Percentiles rank a stretch among this genome's conserved stretches.
These are phyloP conservation scores for Anagrus nilaparvatae DNA, from an alignment of 1,140 invertebrate genomes.

Conservation along the genomic window DNA sequence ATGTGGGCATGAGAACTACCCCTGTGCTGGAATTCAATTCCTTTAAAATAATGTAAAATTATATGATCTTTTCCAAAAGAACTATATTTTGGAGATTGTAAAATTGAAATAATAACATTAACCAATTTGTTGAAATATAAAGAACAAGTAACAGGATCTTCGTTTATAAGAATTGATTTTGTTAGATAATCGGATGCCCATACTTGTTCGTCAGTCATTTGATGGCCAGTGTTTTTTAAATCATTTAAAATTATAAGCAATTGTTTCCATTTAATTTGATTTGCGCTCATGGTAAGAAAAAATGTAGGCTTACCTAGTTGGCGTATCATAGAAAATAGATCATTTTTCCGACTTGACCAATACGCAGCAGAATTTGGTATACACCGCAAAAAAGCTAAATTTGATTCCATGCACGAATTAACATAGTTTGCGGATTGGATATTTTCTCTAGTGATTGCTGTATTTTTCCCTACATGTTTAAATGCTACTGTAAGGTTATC, in stretches of 20 bases:
- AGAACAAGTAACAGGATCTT: constrained; percentile 38
- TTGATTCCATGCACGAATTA: constrained; percentile 17
- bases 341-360: constrained; percentile 28
- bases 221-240: constrained; percentile 23
- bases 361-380: constrained; percentile 20
- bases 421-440: too few species aligned
- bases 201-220: constrained; percentile 20
- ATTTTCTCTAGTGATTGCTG: constrained; percentile 16
- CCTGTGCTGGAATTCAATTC: constrained; percentile 32
- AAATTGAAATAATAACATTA: constrained; percentile 18
- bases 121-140: constrained; percentile 36
- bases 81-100: constrained; percentile 18
- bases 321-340: constrained; percentile 31
- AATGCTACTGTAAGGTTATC: constrained; percentile 14
- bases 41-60: constrained; percentile 24
- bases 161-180: constrained; percentile 29
- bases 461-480: constrained; percentile 16
- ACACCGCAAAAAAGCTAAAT: constrained; percentile 17
- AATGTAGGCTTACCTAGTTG: constrained; percentile 26
- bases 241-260: constrained; percentile 33
- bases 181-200: constrained; percentile 21
- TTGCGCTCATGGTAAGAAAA: constrained; percentile 24
- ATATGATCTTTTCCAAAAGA: constrained; percentile 24
- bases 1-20: constrained; percentile 31
- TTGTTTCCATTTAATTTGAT: constrained; percentile 30